Percentiles rank a stretch among this genome's conserved stretches.
These are phyloP conservation scores for Scotopteryx bipunctaria DNA, from an alignment of 2,888 invertebrate species.

Conservation along the genomic window DNA sequence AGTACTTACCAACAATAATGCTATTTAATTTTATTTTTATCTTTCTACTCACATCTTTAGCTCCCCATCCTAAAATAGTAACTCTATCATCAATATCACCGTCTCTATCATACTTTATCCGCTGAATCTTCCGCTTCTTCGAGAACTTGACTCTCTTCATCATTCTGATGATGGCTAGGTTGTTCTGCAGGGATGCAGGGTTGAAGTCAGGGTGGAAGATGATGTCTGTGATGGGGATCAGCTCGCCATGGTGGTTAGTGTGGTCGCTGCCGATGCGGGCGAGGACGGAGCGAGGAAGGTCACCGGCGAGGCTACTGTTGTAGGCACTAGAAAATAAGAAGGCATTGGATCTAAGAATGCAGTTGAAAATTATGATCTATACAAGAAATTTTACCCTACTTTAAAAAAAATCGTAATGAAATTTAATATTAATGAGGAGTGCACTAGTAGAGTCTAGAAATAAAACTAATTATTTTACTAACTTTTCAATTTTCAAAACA, in stretches of 20 bases:
- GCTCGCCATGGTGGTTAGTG: slow-evolving; percentile 39
- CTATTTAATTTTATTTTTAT: background rate
- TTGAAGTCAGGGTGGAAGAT: slow-evolving; percentile 50
- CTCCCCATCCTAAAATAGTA: slow-evolving; percentile 56
- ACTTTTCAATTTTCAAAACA: too few relatives aligned
- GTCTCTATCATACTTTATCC: slow-evolving; percentile 43
- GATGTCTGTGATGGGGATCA: slow-evolving; percentile 38
- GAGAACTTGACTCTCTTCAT: slow-evolving; percentile 29
- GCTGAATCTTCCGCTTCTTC: slow-evolving; percentile 40
- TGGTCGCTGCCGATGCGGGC: slow-evolving; percentile 50
- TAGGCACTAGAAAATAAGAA: slow-evolving; percentile 38
- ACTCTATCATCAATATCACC: slow-evolving; percentile 28
- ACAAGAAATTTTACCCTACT: too few relatives aligned
- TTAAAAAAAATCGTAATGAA: too few relatives aligned
- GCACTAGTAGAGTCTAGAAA: too few relatives aligned
- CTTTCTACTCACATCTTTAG: slow-evolving; percentile 40
- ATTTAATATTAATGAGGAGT: too few relatives aligned
- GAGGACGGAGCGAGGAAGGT: slow-evolving; percentile 34
- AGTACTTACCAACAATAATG: background rate
- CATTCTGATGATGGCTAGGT: slow-evolving; percentile 48
- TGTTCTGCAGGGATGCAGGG: slow-evolving; percentile 41
- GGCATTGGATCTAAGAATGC: background rate
- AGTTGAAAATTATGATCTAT: too few relatives aligned
- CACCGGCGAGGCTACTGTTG: slow-evolving; percentile 33
- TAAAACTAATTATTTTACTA: too few relatives aligned